Evolutionary conservation across 2,888 invertebrate species (phyloP).

Genomic region (Noctua comes): DNA sequence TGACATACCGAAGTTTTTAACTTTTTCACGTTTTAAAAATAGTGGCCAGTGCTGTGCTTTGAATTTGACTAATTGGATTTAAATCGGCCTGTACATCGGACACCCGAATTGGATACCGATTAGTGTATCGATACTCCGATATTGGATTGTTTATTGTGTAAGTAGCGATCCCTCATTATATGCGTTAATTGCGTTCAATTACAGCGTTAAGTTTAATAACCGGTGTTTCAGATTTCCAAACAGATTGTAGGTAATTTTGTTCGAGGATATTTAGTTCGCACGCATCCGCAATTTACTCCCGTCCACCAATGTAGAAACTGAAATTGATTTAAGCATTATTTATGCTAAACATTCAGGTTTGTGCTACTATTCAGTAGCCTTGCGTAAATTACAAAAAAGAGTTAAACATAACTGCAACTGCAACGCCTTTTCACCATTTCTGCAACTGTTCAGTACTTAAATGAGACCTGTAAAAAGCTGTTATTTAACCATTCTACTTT

Average conservation of each 20-base stretch:
- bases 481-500: constrained; percentile 57
- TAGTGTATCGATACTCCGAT: constrained; percentile 64
- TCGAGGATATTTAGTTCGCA: constrained; percentile 62
- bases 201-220: constrained; percentile 57
- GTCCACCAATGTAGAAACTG: constrained; percentile 47
- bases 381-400: constrained; percentile 3
- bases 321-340: constrained; percentile 39
- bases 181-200: constrained; percentile 66
- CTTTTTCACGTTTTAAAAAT: constrained; percentile 60
- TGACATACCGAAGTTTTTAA: constrained; percentile 68
- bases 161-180: constrained; percentile 70
- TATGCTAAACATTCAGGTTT: constrained; percentile 15
- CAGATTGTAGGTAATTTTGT: constrained; percentile 57
- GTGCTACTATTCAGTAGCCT: constrained; percentile 5
- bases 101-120: constrained; percentile 74
- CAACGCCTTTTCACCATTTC: constrained; percentile 10
- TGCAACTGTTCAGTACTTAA: constrained; percentile 23
- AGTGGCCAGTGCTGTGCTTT: constrained; percentile 84
- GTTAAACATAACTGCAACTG: neutral
- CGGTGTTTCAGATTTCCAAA: constrained; percentile 64
- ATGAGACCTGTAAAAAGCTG: constrained; percentile 34
- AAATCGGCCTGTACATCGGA: constrained; percentile 76
- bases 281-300: constrained; percentile 64
- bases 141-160: constrained; percentile 85
- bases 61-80: constrained; percentile 73